Evolutionary conservation across 2,113 vertebrate genomes (phyloP).

Genomic region (Gasterosteus aculeatus): DNA sequence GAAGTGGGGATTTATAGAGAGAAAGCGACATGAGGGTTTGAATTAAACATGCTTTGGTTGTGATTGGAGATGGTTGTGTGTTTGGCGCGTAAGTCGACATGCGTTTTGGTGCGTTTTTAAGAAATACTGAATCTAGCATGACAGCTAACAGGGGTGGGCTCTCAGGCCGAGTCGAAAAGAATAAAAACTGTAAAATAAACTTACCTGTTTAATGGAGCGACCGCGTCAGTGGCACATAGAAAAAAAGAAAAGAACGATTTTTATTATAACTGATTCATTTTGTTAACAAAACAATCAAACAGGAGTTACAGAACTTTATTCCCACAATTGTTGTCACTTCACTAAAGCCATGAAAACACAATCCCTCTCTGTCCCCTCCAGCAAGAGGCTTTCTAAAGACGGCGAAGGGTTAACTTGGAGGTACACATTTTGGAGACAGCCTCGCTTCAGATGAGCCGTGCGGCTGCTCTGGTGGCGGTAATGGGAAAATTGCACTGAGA

Average conservation of each 20-base stretch:
- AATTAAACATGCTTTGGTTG: conserved; percentile 65
- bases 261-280: neutral
- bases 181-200: conserved; percentile 31
- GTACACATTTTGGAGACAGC: conserved; percentile 94
- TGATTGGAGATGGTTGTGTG: conserved; percentile 33
- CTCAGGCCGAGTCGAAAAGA: conserved; percentile 22
- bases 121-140: conserved; percentile 37
- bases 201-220: conserved; percentile 62
- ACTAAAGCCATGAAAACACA: conserved; percentile 5
- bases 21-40: conserved; percentile 43
- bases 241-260: conserved; percentile 33
- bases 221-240: conserved; percentile 43
- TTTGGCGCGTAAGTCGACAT: conserved; percentile 31
- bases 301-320: neutral
- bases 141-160: conserved; percentile 29
- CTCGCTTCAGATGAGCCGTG: conserved; percentile 92
- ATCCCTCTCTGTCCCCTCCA: neutral
- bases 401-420: conserved; percentile 89
- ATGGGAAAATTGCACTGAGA: conserved; percentile 98
- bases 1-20: neutral
- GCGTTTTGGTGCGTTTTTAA: conserved; percentile 30
- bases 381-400: conserved; percentile 39
- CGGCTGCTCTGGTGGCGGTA: conserved; percentile 91
- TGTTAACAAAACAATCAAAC: neutral
- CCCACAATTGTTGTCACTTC: neutral